Evolutionary conservation across 2,797 vertebrate genomes (phyloP), one percentile per base, ranked within the genome.

Genomic region (Myotis planiceps): DNA sequence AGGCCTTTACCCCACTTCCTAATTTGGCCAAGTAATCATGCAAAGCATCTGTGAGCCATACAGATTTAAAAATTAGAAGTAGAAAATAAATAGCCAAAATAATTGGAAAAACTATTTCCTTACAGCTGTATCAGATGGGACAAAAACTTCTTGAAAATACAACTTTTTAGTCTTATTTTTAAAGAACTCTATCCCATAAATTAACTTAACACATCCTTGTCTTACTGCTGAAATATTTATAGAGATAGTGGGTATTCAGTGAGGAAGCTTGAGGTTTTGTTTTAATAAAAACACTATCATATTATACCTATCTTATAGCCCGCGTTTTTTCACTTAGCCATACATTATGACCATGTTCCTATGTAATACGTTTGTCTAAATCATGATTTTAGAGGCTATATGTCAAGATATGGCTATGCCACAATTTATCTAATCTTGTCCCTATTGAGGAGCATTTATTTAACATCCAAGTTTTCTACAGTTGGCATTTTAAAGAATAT

Each of bases 271-370:
- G 63, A 32, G n/a, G 6, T 32, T 94, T 90, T 65, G 32, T 88
- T 78, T 88, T 94, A 37, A 88, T 83, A 93, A 94, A 94, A 69
- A 47, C 60, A 34, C n/a, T 32, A 18, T 47, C 13, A 89, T n/a
- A 45, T 63, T 65, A 45, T 7, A 69, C 39, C 37, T 49, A 69
- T n/a, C 60, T 71, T 72, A 49, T 25, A 84, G 23, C 6, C 39
- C 25, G 37, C 6, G 16, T 27, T 78, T 79, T 49, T 81, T 65
- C 51, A 69, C 21, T 72, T 25, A 74, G 8, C 5, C 65, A 42
- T 72, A n/a, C 7, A 45, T 55, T 47, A 68, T 69, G 58, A 65
- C 12, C 27, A 65, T 81, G 94, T 96, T 71, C 29, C 68, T 81
- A 6, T 9, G 60, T 88, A 69, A 95, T 5, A 27, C 5, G 25